Base-by-base conservation (phyloP, 2,888 invertebrate genomes). In the Amblyjoppa proteus region DNA sequence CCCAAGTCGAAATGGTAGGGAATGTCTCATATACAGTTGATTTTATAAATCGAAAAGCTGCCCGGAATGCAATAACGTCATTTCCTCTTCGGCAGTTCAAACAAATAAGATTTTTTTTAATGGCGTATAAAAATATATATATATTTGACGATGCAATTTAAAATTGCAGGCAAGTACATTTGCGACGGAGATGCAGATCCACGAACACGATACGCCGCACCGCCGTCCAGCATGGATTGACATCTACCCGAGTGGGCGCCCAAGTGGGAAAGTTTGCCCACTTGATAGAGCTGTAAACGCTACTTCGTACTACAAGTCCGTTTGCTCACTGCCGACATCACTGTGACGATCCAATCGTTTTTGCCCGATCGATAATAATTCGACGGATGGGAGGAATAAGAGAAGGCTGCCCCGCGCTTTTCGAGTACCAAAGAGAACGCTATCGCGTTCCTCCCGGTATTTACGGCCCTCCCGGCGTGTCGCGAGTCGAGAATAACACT, bases 121-220 rank as follows among this genome's bases (percentile, higher is more conserved):
- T 41, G 2, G 3, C 13, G 16, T 49, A 49, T 45, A 16, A 16
- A 49, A 49, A 5, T 20, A 74, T 79, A 78, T 16, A 13, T 51
- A 41, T 34, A 81, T 78, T 49, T 84, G 11, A 68, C 31, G 28
- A 49, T 56, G 56, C 64, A 13, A 41, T 41, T 85, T 78, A 77
- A 75, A 25, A 61, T 92, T 92, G 20, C 88, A 96, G 96, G 96
- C 86, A 97, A 97, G 95, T 97, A 97, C 92, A 97, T 97, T 91
- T 97, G 97, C 95, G 97, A 97, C 94, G 97, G 97, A 89, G 97
- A 97, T 92, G 94, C 95, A 20, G 95, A 95, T 88, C 92, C 94
- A 56, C 93, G 94, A 87, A 94, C 93, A 82, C 94, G 95, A 69
- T 95, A 95, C 88, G 95, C 95, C 75, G 94, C 95, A 78, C 95